Evolutionary conservation across 2,888 invertebrate genomes (phyloP), one percentile per base, ranked within the genome.

Genomic region (Cephalotes varians): DNA sequence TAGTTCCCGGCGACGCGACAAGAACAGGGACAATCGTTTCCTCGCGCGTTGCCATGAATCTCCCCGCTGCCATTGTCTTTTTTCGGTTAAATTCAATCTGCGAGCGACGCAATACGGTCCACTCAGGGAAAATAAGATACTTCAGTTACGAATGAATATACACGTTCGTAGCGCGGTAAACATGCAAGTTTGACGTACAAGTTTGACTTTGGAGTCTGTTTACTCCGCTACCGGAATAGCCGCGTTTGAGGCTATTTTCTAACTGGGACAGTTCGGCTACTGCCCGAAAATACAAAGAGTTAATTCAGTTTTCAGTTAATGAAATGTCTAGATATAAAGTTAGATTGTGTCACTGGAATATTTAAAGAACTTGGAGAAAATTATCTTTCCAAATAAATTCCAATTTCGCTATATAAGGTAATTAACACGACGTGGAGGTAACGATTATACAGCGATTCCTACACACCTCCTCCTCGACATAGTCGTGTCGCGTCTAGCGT

Each of bases 1-100:
- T 90, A 88, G 85, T 83, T 86, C 83, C 84, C 84, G 1, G 81
- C 73, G 83, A 81, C 79, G 84, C 84, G 84, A 81, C 87, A 89
- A 89, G 87, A 89, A 87, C 86, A 72, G 82, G 86, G 73, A 49
- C 73, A 81, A 80, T 74, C 79, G 74, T 79, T 71, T 77, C 58
- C 67, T 51, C 83, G 72, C 60, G 62, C 58, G 44, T 28, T 21
- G 9, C 37, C 58, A 40, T 71, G 47, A 73, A 60, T 58, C 65
- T 60, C 64, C 31, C 28, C 44, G 25, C 21, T 6, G 25, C 44
- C 15, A 64, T 25, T 49, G 31, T 18, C 37, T 71, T 83, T 18
- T 83, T 82, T 81, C 67, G 54, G 51, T 10, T 56, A 73, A 86
- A 89, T 89, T 86, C 69, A 85, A 86, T 88, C 84, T 72, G 60